These are phyloP conservation scores for Spongilla lacustris DNA, from an alignment of 37 sponge, comb jelly and placozoan genomes.

Conservation along the genomic window DNA sequence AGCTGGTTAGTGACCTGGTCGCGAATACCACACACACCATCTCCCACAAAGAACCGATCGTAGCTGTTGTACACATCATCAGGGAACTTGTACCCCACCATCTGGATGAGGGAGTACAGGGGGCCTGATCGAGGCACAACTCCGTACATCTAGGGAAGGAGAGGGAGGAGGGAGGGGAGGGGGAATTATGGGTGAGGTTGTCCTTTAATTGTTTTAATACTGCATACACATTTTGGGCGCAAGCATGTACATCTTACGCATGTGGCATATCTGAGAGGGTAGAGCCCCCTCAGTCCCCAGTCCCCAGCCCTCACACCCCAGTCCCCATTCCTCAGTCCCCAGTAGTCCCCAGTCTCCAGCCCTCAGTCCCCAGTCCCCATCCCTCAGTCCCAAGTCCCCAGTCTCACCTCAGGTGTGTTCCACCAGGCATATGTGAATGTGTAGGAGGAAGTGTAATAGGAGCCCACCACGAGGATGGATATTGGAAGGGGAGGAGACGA, in stretches of 20 bases:
- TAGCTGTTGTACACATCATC: neutral
- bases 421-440: constrained; percentile 35
- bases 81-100: constrained; percentile 31
- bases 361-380: too few relatives aligned
- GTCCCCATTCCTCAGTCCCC: too few relatives aligned
- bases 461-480: constrained; percentile 9
- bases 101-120: constrained; percentile 35
- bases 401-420: constrained; percentile 54
- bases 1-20: constrained; percentile 22
- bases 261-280: too few relatives aligned
- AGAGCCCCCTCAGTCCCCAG: too few relatives aligned
- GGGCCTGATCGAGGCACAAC: constrained; percentile 29
- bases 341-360: too few relatives aligned
- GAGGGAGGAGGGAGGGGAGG: neutral
- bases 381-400: too few relatives aligned
- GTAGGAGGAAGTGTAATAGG: neutral
- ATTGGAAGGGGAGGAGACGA: neutral
- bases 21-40: constrained; percentile 33
- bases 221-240: too few relatives aligned
- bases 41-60: constrained; percentile 51
- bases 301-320: too few relatives aligned
- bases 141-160: neutral
- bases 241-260: too few relatives aligned
- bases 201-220: too few relatives aligned
- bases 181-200: neutral